Percentiles rank a stretch among this genome's conserved stretches.
Conservation (phyloP, 2,888 invertebrate species). For the Drosophila robusta region DNA sequence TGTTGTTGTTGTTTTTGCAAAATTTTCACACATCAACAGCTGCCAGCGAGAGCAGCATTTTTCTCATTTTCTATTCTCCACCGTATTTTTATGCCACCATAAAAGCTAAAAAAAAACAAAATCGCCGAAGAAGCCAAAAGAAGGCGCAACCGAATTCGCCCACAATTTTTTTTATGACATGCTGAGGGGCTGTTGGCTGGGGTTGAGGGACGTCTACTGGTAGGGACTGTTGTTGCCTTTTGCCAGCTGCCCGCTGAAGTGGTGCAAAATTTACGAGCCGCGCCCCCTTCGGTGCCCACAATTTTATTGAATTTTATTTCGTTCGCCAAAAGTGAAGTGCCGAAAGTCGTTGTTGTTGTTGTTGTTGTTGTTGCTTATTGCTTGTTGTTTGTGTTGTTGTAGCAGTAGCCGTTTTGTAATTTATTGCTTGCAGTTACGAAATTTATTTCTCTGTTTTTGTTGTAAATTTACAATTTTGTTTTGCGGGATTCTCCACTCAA, state of each 20-base stretch:
- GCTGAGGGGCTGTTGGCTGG: not conserved
- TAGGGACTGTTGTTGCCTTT: constrained; percentile 45
- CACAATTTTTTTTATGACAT: constrained; percentile 60
- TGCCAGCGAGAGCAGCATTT: constrained; percentile 42
- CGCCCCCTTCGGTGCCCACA: constrained; percentile 2
- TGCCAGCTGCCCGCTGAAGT: constrained; percentile 63
- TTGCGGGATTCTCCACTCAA: constrained; percentile 43
- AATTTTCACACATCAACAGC: constrained; percentile 75
- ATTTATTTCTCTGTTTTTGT: constrained; percentile 75
- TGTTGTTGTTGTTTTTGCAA: constrained; percentile 20
- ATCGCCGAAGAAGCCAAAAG: constrained; percentile 47
- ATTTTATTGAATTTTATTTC: constrained; percentile 78
- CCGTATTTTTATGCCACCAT: constrained; percentile 64
- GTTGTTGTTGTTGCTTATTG: constrained; percentile 2
- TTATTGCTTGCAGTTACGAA: constrained; percentile 79
- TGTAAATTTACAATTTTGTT: constrained; percentile 75
- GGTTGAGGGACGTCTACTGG: constrained; percentile 5
- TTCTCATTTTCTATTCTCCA: constrained; percentile 47
- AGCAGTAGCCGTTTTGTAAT: constrained; percentile 64
- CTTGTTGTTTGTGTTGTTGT: constrained; percentile 33
- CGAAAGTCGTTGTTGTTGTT: constrained; percentile 45
- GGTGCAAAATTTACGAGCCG: constrained; percentile 73
- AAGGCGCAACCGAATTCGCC: constrained; percentile 55
- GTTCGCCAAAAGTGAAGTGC: constrained; percentile 62
- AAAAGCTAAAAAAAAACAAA: constrained; percentile 30